Conservation (phyloP, 2,113 vertebrate genomes). For the Rhineura floridana region DNA sequence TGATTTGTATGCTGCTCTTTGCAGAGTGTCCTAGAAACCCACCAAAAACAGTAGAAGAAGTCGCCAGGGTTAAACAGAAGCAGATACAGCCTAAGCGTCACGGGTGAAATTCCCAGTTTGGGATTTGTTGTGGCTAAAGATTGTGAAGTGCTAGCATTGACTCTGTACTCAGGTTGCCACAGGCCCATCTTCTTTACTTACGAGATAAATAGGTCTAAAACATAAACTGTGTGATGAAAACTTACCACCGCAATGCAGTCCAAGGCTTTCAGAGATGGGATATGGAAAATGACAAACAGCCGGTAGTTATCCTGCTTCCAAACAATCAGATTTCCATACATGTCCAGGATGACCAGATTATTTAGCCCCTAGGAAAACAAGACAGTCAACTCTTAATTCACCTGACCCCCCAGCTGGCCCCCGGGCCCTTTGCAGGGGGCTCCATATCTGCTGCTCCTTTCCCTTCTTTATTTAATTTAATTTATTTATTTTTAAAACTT, state of each 20-base stretch:
- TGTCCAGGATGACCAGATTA: conserved; percentile 85
- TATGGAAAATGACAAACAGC: conserved; percentile 85
- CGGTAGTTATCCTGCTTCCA: conserved; percentile 85
- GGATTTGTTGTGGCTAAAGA: neutral
- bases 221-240: neutral
- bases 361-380: conserved; percentile 73
- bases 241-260: conserved; percentile 84
- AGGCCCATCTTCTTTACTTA: neutral
- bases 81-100: neutral
- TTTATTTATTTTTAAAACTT: too few species aligned
- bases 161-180: neutral
- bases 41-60: neutral
- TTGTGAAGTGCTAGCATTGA: neutral
- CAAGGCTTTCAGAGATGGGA: conserved; percentile 85
- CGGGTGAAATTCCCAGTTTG: neutral
- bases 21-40: neutral
- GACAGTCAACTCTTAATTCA: neutral
- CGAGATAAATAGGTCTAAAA: neutral
- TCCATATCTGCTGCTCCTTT: too few species aligned
- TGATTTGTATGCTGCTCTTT: neutral
- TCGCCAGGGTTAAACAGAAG: neutral
- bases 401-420: too few species aligned
- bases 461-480: too few species aligned
- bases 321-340: conserved; percentile 81
- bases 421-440: too few species aligned